Base-by-base conservation (phyloP, 2,113 vertebrate genomes). In the Pipa parva region DNA sequence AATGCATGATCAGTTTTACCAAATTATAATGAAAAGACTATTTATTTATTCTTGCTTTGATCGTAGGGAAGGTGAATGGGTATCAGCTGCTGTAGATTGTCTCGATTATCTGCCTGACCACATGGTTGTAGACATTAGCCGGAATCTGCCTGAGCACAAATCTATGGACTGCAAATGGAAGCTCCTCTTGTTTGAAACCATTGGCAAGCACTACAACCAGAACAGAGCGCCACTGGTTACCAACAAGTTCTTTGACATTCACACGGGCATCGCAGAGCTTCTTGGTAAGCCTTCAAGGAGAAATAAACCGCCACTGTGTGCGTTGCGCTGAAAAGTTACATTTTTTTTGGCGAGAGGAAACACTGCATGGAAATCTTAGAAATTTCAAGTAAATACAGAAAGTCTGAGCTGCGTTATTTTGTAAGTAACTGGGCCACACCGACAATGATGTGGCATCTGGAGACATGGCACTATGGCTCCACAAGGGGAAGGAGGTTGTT, bases 51-150 rank as follows among this genome's bases (percentile, higher is more conserved):
- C 17, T 6, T 33, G 31, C 31, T 50, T 24, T 33, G n/a, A 3
- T 20, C 15, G 20, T 75, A 99, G 96, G 81, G 90, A 91, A 39
- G 95, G 98, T 3, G 90, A 94, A 72, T 99, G 96, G 97, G 83
- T 97, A 63, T 93, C 91, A 0, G 90, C 91, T 37, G 94, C 94
- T 0, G 85, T 93, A 37, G 93, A 97, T 80, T 97, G 95, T 74
- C 78, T 99, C 45, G 97, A 99, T 36, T 97, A 93, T 64, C 88
- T 99, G 62, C 95, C 97, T 0, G 95, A 98, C 78, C 83, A 88
- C 1, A 79, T 87, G 76, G 96, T 99, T 72, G 94, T 98, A 64
- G 93, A 97, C 69, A 86, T 97, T 27, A 98, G 95, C 74, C 86
- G 93, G 73, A 94, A 85, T 66, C 77, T 99, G 75, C 90, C 92